Base-by-base conservation (phyloP, 2,797 vertebrate genomes). In the Heterohyrax brucei region DNA sequence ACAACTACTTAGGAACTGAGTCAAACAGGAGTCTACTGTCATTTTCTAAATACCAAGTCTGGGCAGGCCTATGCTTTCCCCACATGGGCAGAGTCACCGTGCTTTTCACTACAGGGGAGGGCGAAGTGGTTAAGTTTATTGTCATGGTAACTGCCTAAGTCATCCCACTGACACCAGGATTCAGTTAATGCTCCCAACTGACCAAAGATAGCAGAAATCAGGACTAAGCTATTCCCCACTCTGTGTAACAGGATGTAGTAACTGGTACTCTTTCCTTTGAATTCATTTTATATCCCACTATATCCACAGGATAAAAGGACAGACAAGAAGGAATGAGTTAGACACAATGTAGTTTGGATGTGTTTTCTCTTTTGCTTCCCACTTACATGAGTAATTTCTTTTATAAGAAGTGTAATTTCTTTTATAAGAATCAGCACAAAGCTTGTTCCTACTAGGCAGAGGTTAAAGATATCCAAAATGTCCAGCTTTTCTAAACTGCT, bases 1-100 rank as follows among this genome's bases (percentile, higher is more conserved):
- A 96, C 94, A 72, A 89, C 83, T 89, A 66, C 30, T 93, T 86
- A 77, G 81, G 44, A 95, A 3, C 64, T 92, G 80, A 96, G 66
- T 93, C 90, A 96, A 95, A 79, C 72, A 80, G 89, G 59, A 91
- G 24, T 82, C 68, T 79, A 44, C 76, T 96, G 94, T 93, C 79
- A 78, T 92, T 92, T 93, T 93, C 87, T 95, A 81, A 94, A 91
- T 44, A 50, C 61, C 87, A 93, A 95, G 89, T 81, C 89, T 76
- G 62, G 89, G 62, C 73, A 95, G 81, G 94, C 26, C 84, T 95
- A 6, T 84, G 79, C 88, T 93, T 95, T 79, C 78, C 93, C 83
- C 72, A n/a, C 33, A n/a, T 44, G 12, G 12, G 33, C 77, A 21
- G 28, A 66, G 64, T 64, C 56, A 33, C 44, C 72, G 21, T 66